phyloP scores from a whole-genome alignment of 2,888 invertebrate species.

The Rhodophaea formosa region DNA sequence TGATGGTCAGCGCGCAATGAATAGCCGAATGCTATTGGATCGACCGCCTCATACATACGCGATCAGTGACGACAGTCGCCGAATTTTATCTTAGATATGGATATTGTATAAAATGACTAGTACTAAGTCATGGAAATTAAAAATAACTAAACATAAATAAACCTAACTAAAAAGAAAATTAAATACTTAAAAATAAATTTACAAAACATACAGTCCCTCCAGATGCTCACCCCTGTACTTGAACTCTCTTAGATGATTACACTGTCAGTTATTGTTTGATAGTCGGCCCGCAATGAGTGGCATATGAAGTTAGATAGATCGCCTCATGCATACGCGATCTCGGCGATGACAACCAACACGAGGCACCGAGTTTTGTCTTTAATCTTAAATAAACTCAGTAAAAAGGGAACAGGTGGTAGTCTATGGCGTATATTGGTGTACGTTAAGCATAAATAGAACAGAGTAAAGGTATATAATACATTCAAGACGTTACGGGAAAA shows the following conservation, averaged over 20 bases:
- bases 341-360: not conserved
- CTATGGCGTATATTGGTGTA: too few species aligned
- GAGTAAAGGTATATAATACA: too few species aligned
- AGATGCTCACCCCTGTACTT: too few species aligned
- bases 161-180: too few species aligned
- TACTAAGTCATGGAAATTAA: not conserved
- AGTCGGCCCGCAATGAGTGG: not conserved
- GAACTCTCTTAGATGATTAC: not conserved
- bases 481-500: too few species aligned
- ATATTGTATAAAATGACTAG: not conserved
- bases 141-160: too few species aligned
- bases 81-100: not conserved
- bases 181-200: too few species aligned
- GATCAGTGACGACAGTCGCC: not conserved
- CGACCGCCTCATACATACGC: not conserved
- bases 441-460: too few species aligned
- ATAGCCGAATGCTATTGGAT: not conserved
- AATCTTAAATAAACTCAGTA: too few species aligned
- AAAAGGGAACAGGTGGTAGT: too few species aligned
- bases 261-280: not conserved
- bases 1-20: not conserved
- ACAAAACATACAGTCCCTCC: too few species aligned
- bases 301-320: not conserved
- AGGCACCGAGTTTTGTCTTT: not conserved
- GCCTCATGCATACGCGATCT: not conserved